These are phyloP conservation scores for Aphelocoma californica DNA, from an alignment of 2,797 vertebrate genomes.

Conservation along the genomic window DNA sequence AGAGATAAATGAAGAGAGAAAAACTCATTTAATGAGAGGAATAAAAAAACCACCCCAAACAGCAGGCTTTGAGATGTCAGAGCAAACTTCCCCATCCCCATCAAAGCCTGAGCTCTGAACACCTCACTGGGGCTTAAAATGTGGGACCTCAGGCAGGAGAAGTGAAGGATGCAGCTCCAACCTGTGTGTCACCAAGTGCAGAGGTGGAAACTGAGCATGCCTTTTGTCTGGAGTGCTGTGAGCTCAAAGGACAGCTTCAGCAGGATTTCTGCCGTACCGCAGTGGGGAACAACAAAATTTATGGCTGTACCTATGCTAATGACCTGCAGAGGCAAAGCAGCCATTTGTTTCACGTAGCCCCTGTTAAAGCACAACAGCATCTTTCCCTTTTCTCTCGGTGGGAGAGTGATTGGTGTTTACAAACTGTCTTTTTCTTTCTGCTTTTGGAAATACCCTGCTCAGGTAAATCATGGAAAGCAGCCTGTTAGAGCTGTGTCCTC, in stretches of 20 bases:
- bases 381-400: neutral
- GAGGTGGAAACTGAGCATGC: neutral
- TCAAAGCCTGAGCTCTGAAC: neutral
- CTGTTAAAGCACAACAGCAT: neutral
- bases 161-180: neutral
- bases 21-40: neutral
- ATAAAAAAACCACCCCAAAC: no score
- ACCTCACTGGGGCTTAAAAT: neutral
- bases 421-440: neutral
- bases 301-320: slow-evolving; percentile 41
- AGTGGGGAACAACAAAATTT: neutral
- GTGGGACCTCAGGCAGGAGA: neutral
- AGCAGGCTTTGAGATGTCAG: neutral
- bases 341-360: neutral
- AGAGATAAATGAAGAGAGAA: neutral
- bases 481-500: neutral
- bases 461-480: neutral
- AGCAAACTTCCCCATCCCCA: neutral
- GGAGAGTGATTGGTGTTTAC: slow-evolving; percentile 10
- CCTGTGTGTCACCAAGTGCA: accelerated
- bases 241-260: neutral
- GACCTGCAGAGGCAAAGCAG: slow-evolving; percentile 9
- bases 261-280: neutral
- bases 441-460: neutral
- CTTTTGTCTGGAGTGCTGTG: neutral